A percentile compares a stretch with the other conserved stretches of the same genome.
Conservation (phyloP, 2,888 invertebrate genomes). For the Phlogophora meticulosa region DNA sequence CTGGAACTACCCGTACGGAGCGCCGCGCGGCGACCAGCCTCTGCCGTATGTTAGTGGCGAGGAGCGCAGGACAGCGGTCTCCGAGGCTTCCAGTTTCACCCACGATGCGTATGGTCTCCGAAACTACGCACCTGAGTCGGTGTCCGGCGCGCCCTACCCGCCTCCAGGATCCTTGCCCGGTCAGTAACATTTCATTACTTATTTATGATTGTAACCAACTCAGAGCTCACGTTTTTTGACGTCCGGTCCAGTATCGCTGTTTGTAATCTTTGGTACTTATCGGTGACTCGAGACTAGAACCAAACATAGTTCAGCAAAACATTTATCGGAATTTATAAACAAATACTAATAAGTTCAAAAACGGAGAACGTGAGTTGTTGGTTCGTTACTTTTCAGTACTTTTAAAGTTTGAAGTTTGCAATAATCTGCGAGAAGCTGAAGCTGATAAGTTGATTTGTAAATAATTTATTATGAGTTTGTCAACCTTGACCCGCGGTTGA, state of each 20-base stretch:
- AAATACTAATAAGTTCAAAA: slow-evolving; percentile 69
- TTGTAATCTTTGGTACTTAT: slow-evolving; percentile 88
- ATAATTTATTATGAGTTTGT: slow-evolving; percentile 86
- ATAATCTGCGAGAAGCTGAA: slow-evolving; percentile 63
- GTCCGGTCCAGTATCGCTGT: slow-evolving; percentile 78
- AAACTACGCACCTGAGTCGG: slow-evolving; percentile 94
- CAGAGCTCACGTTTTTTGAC: slow-evolving; percentile 81
- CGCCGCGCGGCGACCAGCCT: slow-evolving; percentile 92
- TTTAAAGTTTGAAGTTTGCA: slow-evolving; percentile 55
- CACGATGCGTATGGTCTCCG: slow-evolving; percentile 95
- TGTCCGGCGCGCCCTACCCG: slow-evolving; percentile 94
- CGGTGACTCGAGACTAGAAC: slow-evolving; percentile 76
- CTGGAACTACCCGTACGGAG: slow-evolving; percentile 93
- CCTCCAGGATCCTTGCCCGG: slow-evolving; percentile 93
- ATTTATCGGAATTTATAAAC: slow-evolving; percentile 87
- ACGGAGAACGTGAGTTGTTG: slow-evolving; percentile 64
- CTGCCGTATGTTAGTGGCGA: slow-evolving; percentile 94
- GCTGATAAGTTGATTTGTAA: slow-evolving; percentile 81
- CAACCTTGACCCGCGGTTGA: slow-evolving; percentile 85
- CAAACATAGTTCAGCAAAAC: slow-evolving; percentile 81
- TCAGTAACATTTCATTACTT: slow-evolving; percentile 80
- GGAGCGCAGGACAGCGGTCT: slow-evolving; percentile 93
- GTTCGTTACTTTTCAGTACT: slow-evolving; percentile 51
- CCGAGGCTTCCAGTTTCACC: slow-evolving; percentile 92
- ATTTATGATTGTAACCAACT: slow-evolving; percentile 70